Conservation (phyloP, 2,888 invertebrate genomes). For the Sesia bembeciformis region DNA sequence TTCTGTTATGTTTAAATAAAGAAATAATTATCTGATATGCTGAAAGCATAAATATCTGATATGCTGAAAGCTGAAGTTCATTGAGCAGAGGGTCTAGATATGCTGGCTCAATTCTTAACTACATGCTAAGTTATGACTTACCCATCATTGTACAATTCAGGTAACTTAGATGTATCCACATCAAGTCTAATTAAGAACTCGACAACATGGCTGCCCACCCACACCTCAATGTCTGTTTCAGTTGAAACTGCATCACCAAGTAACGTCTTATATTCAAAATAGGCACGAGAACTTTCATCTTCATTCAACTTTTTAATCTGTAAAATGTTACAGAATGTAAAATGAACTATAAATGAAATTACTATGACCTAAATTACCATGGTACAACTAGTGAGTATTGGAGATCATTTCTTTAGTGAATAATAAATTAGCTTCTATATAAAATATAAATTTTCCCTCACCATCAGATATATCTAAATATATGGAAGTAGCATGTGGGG, state of each 20-base stretch:
- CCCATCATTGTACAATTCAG: slow-evolving; percentile 71
- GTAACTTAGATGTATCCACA: slow-evolving; percentile 77
- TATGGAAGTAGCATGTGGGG: no score
- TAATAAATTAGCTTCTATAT: no score
- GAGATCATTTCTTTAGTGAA: no score
- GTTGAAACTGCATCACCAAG: slow-evolving; percentile 66
- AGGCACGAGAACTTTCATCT: slow-evolving; percentile 70
- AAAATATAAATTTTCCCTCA: no score
- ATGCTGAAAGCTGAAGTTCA: no score
- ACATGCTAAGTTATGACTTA: slow-evolving; percentile 14
- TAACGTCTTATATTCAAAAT: slow-evolving; percentile 78
- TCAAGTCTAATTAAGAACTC: slow-evolving; percentile 78
- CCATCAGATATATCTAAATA: no score
- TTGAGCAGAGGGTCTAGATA: no score
- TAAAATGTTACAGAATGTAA: slow-evolving; percentile 7
- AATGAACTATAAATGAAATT: not conserved
- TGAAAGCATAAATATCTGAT: not conserved
- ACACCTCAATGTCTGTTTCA: slow-evolving; percentile 78
- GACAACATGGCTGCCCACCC: slow-evolving; percentile 73
- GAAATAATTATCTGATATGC: not conserved
- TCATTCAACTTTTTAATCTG: slow-evolving; percentile 64
- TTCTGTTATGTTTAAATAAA: no score
- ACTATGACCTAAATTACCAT: no score
- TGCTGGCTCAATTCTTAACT: not conserved
- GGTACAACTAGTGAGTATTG: no score